Evolutionary conservation across 2,888 invertebrate species (phyloP), one percentile per base, ranked within the genome.

Genomic region (Dicyrtomina minuta): DNA sequence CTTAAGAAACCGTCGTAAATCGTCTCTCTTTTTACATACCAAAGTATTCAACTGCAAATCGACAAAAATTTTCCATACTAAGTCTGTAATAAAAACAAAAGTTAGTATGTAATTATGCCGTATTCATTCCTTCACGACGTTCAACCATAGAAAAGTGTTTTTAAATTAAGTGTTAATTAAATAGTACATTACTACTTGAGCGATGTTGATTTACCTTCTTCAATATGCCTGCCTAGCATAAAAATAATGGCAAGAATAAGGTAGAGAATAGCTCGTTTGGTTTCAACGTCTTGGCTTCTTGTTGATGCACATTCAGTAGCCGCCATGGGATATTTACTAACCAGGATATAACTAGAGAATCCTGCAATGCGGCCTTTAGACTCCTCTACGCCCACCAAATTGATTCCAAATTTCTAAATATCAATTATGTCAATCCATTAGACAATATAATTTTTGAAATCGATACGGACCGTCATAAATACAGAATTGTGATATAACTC

Each of bases 341-440:
- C 56, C 6, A 75, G 44, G 12, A 76, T 74, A 46, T 74, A 76
- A 27, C 51, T 70, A 1, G 59, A 4, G 26, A 33, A 68, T 4
- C 39, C 49, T 13, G 20, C 39, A 12, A 41, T 62, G 13, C 70
- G 65, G 5, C 61, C 66, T 39, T 69, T 69, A 10, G 55, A 26
- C 17, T 66, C 70, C n/a, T 72, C 75, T 13, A 78, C 27, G 6
- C 70, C 69, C 10, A 75, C 56, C 2, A 78, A n/a, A 4, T 61
- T 46, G 61, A 77, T 73, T 4, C 78, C 78, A 65, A 76, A 77
- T 10, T 59, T 61, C 74, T 74, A 55, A 12, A n/a, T n/a, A n/a
- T n/a, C n/a, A n/a, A n/a, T n/a, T n/a, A 60, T 55, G 10, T 60
- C 6, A 43, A 24, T 12, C n/a, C 60, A 22, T 10, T 6, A n/a